These are phyloP conservation scores for Egretta garzetta DNA, from an alignment of 2,113 vertebrate species.

Conservation along the genomic window DNA sequence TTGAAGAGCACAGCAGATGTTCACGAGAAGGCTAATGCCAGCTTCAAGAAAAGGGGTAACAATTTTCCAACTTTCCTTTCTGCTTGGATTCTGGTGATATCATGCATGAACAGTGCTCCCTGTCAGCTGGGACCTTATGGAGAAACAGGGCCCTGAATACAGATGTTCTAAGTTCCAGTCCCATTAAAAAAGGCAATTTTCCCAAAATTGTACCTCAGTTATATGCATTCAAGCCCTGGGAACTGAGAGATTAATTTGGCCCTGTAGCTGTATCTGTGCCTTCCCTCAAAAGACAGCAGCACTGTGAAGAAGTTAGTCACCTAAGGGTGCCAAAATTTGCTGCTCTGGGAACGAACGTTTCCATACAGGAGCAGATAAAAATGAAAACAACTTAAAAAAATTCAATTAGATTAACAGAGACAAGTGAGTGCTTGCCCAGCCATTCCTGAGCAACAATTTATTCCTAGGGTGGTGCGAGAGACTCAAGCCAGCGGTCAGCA, in stretches of 20 bases:
- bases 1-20: background rate
- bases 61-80: background rate
- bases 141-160: background rate
- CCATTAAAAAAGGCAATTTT: background rate
- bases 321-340: slow-evolving; percentile 11
- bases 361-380: slow-evolving; percentile 37
- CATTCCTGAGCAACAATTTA: slow-evolving; percentile 71
- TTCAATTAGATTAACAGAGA: slow-evolving; percentile 72
- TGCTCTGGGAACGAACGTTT: background rate
- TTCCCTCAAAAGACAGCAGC: background rate
- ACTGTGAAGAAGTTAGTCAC: background rate
- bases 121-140: background rate
- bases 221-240: background rate
- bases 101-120: background rate
- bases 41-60: background rate
- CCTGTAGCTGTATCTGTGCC: background rate
- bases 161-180: background rate
- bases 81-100: background rate
- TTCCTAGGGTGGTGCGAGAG: slow-evolving; percentile 71
- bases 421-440: slow-evolving; percentile 66
- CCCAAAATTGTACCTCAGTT: background rate
- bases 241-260: background rate
- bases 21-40: background rate
- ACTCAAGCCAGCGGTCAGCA: slow-evolving; percentile 76
- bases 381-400: slow-evolving; percentile 61